These are phyloP conservation scores for Zapornia atra DNA, from an alignment of 2,113 vertebrate genomes.

Conservation along the genomic window DNA sequence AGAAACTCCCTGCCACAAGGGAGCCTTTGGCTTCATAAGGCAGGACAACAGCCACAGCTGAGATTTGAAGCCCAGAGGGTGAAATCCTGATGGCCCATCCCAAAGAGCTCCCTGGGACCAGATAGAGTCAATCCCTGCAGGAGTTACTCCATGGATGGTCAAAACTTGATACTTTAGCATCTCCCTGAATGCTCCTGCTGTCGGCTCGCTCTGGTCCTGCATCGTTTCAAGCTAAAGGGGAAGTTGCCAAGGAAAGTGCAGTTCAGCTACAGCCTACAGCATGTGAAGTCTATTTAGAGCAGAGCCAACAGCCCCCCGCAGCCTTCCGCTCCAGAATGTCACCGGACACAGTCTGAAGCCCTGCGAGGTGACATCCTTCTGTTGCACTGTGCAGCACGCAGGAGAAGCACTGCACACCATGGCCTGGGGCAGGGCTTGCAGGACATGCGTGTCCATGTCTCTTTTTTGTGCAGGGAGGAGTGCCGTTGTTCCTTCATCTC, in stretches of 20 bases:
- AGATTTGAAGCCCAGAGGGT: neutral
- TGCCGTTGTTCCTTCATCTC: too few species aligned
- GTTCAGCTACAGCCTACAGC: neutral
- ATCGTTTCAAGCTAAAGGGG: neutral
- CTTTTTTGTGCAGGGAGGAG: neutral
- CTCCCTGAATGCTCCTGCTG: neutral
- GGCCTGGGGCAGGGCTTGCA: neutral
- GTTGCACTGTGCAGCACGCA: accelerated
- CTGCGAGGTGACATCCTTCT: neutral
- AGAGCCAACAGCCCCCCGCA: neutral
- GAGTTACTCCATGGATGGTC: neutral
- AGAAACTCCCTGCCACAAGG: neutral
- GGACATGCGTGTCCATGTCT: accelerated
- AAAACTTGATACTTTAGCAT: neutral
- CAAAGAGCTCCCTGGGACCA: neutral
- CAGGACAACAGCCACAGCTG: neutral
- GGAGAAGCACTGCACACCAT: accelerated
- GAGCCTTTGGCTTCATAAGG: neutral
- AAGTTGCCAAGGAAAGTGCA: neutral
- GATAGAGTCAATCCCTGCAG: neutral
- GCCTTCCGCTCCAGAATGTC: too few species aligned
- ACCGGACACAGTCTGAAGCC: neutral
- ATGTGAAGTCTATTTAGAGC: neutral
- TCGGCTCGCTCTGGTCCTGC: neutral
- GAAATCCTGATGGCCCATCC: neutral